Evolutionary conservation across 2,797 vertebrate genomes (phyloP).

Genomic region (Salarias fasciatus): DNA sequence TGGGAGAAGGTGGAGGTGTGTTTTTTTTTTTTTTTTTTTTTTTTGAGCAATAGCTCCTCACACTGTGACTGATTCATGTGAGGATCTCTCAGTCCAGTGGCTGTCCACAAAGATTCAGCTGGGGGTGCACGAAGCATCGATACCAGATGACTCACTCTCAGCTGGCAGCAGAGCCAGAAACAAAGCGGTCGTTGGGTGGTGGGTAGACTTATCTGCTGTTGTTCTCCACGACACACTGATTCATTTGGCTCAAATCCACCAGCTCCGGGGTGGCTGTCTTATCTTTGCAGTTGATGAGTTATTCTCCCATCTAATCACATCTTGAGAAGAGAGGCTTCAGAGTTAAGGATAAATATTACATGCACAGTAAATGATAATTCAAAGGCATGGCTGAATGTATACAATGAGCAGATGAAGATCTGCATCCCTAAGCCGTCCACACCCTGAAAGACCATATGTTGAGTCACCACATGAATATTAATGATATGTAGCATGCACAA

Average conservation of each 20-base stretch:
- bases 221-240: constrained; percentile 52
- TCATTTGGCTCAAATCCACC: constrained; percentile 71
- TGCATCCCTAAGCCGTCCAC: constrained; percentile 3
- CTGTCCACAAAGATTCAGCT: constrained; percentile 43
- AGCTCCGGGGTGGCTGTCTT: constrained; percentile 58
- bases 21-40: no score
- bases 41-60: constrained; percentile 44
- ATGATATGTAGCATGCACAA: constrained; percentile 5
- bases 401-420: constrained; percentile 8
- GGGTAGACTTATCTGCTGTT: constrained; percentile 53
- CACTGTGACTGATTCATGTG: constrained; percentile 52
- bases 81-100: constrained; percentile 39
- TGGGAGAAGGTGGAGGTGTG: constrained; percentile 22
- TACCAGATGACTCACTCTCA: constrained; percentile 63
- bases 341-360: constrained; percentile 22
- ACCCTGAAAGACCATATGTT: constrained; percentile 11
- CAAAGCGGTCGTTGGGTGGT: constrained; percentile 49
- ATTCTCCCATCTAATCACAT: constrained; percentile 63
- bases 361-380: constrained; percentile 6
- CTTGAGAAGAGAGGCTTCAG: constrained; percentile 53
- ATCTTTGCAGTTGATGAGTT: constrained; percentile 66
- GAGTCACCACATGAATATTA: constrained; percentile 21
- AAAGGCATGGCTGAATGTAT: constrained; percentile 6
- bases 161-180: constrained; percentile 44
- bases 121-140: constrained; percentile 43